Evolutionary conservation across 2,888 invertebrate genomes (phyloP), one percentile per base, ranked within the genome.

Genomic region (Ormyrus rosae): DNA sequence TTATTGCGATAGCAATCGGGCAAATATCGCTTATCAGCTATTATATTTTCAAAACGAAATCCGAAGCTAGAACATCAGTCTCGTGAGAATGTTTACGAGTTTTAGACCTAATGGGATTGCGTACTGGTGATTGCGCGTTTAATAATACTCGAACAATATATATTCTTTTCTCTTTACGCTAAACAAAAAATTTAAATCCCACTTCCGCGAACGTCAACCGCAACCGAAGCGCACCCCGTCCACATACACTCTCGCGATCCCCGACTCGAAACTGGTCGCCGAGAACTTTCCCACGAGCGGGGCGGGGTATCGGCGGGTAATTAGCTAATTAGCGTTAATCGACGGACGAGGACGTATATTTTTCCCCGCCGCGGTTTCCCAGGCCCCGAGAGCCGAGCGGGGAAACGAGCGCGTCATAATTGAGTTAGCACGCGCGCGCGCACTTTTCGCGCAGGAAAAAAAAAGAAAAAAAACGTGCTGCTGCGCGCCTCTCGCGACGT

Each of bases 331-430:
- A 87, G 82, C 87, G 90, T 88, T 90, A 90, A 90, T 90, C 88
- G 87, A 80, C 85, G 85, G 78, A 81, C 88, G 88, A 89, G 89
- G 90, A 89, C 90, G 86, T 70, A 60, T 68, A 19, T 19, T 19
- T 19, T 75, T 34, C 19, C 72, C 34, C 72, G 10, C 3, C 34
- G 61, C 8, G 83, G 85, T 89, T 90, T 90, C 90, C 90, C 90
- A 89, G 88, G 88, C 88, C 83, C 13, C 13, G 13, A 13, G 11
- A 34, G 34, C 4, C 34, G 34, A 0, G 19, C 8, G 83, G 83
- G 89, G 86, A 90, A 90, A 90, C 90, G 86, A 88, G 90, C 88
- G 86, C 89, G 88, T 90, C 90, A 90, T 90, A 90, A 90, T 90
- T 90, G 86, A 90, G 88, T 90, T 90, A 90, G 89, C 90, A 86